Evolutionary conservation across 2,888 invertebrate genomes (phyloP), one percentile per base, ranked within the genome.

Genomic region (Scaptomyza cyrtandrae): DNA sequence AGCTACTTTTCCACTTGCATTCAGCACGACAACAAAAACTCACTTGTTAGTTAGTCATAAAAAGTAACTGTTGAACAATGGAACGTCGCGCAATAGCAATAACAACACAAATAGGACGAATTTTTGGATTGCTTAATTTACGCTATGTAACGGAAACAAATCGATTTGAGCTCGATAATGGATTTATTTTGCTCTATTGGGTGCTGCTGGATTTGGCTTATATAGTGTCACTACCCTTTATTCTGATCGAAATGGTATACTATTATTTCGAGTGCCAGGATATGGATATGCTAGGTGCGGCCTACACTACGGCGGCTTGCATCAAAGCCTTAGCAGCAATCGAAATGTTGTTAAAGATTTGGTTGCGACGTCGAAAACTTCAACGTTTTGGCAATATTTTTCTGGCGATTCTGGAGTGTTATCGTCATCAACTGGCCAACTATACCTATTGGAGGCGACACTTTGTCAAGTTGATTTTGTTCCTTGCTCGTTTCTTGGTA

Each of bases 51-150:
- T 29, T 29, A 6, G 31, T 14, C 10, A 41, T 16, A 41, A 41
- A 41, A 2, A 10, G 41, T 41, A 13, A 3, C 29, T 19, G 50
- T 10, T 3, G 11, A 9, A 4, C 11, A n/a, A 75, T 74, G 74
- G 48, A 45, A 3, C 1, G 11, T 13, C 6, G 13, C 0, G n/a
- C 31, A 16, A 1, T 81, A 7, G 27, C 61, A 0, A 16, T 70
- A 13, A 46, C 63, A 0, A 45, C 77, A 0, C 14, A n/a, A 27
- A 9, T 80, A 6, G 53, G 64, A 29, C 60, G 76, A 10, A 19
- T 24, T 1, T 60, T 81, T 31, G 89, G 89, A 0, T 14, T 89
- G 2, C 45, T 61, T 46, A 88, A 79, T 31, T 27, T 86, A 1
- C 73, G 69, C 27, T 88, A 67, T 55, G 62, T 69, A 6, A 13